phyloP scores from a whole-genome alignment of 1,140 invertebrate genomes.

The Zophobas morio region DNA sequence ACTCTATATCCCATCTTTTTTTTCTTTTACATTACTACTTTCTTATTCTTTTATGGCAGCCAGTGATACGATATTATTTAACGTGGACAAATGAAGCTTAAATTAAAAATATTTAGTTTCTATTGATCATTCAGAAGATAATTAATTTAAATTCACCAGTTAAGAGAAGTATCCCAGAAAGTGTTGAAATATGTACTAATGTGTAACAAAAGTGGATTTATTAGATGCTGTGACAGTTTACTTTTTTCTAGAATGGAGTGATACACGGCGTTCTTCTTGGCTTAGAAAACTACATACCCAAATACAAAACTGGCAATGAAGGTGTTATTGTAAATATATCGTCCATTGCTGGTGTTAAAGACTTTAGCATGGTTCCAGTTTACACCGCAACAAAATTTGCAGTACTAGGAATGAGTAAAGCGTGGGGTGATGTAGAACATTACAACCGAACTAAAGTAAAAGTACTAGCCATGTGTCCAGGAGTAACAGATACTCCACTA shows the following conservation, averaged over 20 bases:
- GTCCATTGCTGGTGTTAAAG: slow-evolving; percentile 52
- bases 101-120: no score
- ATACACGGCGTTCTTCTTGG: slow-evolving; percentile 56
- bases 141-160: no score
- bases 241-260: slow-evolving; percentile 56
- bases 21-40: no score
- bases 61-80: no score
- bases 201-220: no score
- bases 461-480: slow-evolving; percentile 64
- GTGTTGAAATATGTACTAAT: no score
- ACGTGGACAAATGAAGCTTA: no score
- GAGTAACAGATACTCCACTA: slow-evolving; percentile 59
- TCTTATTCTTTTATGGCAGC: no score
- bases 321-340: slow-evolving; percentile 57
- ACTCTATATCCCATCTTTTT: no score
- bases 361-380: slow-evolving; percentile 50
- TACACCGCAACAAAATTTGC: slow-evolving; percentile 58
- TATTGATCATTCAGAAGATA: no score
- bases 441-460: slow-evolving; percentile 61
- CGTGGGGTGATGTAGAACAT: slow-evolving; percentile 46
- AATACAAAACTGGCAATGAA: slow-evolving; percentile 53
- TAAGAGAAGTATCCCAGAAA: no score
- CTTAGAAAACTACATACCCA: slow-evolving; percentile 58
- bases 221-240: background rate
- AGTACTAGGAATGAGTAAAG: slow-evolving; percentile 52